Percentiles rank a stretch among this genome's conserved stretches.
phyloP scores from a whole-genome alignment of 2,888 invertebrate species.

The Tenthredo livida region DNA sequence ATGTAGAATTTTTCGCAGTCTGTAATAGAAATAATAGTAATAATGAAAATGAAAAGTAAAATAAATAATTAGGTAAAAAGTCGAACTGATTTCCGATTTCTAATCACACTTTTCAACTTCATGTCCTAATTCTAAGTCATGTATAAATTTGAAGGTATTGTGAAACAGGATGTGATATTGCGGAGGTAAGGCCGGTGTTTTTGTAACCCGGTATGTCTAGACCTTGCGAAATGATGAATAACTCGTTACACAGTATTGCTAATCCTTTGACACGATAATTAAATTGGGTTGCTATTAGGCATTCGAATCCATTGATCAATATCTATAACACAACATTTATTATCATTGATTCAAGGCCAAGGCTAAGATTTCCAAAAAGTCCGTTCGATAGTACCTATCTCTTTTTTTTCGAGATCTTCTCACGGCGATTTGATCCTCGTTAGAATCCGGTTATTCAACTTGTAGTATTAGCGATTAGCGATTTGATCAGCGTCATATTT shows the following conservation, averaged over 20 bases:
- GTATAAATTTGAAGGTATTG: neutral
- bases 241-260: neutral
- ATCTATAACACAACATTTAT: neutral
- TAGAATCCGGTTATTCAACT: neutral
- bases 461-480: neutral
- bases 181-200: neutral
- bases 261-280: neutral
- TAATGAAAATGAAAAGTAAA: neutral
- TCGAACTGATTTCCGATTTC: neutral
- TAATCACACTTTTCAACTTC: neutral
- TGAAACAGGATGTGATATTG: conserved; percentile 4
- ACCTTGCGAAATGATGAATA: conserved; percentile 30
- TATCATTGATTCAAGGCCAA: neutral
- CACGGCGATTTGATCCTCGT: too few species aligned
- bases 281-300: neutral
- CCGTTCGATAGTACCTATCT: neutral
- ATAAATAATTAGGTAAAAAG: neutral
- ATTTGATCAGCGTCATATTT: neutral
- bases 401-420: neutral
- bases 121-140: neutral
- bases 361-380: neutral
- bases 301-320: neutral
- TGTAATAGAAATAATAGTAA: conserved; percentile 69
- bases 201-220: neutral
- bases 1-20: conserved; percentile 81